A percentile compares a stretch with the other conserved stretches of the same genome.
Conservation (phyloP, 2,113 vertebrate species). For the Tympanuchus pallidicinctus region DNA sequence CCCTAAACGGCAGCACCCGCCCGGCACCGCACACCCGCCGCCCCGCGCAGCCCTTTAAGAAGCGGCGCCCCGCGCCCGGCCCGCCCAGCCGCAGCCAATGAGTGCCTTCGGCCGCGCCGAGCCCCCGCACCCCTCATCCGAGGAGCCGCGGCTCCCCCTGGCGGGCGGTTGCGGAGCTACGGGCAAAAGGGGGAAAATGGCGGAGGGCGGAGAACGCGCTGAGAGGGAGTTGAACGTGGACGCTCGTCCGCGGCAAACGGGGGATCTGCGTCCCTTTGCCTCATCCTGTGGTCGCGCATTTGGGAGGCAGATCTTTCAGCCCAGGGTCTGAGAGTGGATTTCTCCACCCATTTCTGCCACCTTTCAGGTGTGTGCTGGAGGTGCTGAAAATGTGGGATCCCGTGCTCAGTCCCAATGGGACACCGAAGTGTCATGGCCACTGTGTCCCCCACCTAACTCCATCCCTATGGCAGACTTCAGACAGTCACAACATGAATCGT, state of each 20-base stretch:
- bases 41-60: conserved; percentile 31
- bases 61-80: conserved; percentile 31
- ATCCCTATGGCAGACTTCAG: fast-evolving
- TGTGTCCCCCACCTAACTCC: fast-evolving
- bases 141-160: conserved; percentile 37
- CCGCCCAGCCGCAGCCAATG: conserved; percentile 11
- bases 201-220: background rate
- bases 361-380: fast-evolving
- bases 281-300: too few relatives aligned
- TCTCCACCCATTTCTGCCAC: fast-evolving
- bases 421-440: fast-evolving
- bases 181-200: background rate
- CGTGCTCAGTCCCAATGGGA: background rate
- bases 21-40: background rate
- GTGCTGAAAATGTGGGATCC: fast-evolving
- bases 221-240: background rate
- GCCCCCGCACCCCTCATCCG: background rate
- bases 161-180: background rate
- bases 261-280: too few relatives aligned
- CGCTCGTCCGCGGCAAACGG: too few relatives aligned
- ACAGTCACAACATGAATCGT: fast-evolving
- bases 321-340: background rate
- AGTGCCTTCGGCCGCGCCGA: background rate
- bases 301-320: background rate
- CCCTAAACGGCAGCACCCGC: background rate